Evolutionary conservation across 2,888 invertebrate genomes (phyloP).

Genomic region (Platypus cylindrus): DNA sequence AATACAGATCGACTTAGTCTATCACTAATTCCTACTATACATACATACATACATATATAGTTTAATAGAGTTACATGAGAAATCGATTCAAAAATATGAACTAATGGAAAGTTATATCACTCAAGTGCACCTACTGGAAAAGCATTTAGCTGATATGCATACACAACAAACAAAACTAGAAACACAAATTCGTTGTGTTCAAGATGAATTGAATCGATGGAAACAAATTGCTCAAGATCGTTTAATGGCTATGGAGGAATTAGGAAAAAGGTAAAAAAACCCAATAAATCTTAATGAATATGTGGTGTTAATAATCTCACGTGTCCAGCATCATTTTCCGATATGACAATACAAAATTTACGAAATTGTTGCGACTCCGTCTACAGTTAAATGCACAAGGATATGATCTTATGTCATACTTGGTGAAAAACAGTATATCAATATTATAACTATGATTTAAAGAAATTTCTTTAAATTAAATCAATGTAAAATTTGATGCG

Average conservation of each 20-base stretch:
- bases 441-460: no score
- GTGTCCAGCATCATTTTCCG: no score
- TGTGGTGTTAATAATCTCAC: no score
- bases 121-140: constrained; percentile 42
- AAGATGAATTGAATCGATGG: constrained; percentile 50
- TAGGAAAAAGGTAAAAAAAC: constrained; percentile 29
- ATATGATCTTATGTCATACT: background rate
- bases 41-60: no score
- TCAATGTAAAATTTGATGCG: no score
- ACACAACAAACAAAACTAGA: constrained; percentile 39
- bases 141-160: constrained; percentile 39
- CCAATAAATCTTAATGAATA: no score
- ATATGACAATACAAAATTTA: no score
- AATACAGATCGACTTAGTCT: no score
- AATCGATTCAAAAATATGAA: constrained; percentile 23
- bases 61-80: constrained; percentile 18
- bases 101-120: constrained; percentile 32
- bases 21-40: no score
- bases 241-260: constrained; percentile 48
- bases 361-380: background rate
- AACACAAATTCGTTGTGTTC: constrained; percentile 39
- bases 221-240: constrained; percentile 53
- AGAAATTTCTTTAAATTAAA: no score
- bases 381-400: background rate
- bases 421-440: background rate